phyloP scores from a whole-genome alignment of 1,140 invertebrate genomes.

The Phymastichus coffea region DNA sequence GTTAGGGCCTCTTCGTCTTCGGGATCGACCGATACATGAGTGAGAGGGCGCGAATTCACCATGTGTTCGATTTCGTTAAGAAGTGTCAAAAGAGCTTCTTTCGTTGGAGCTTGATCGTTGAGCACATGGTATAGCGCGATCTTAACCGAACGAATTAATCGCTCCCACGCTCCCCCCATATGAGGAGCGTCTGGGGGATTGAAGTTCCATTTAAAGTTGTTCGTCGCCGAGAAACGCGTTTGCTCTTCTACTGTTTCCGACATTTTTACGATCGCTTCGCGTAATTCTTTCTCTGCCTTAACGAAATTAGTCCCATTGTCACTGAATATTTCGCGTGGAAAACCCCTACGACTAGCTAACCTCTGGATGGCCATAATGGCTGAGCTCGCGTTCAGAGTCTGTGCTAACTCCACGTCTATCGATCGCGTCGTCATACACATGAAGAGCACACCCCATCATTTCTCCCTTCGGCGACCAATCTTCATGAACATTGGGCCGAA shows the following conservation, averaged over 20 bases:
- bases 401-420: constrained; percentile 23
- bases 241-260: background rate
- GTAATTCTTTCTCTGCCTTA: background rate
- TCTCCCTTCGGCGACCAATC: no score
- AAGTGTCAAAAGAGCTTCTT: constrained; percentile 11
- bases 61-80: no score
- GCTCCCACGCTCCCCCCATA: no score
- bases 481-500: no score
- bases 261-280: background rate
- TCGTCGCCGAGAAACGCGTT: background rate
- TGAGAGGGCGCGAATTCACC: no score
- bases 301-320: no score
- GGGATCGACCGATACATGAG: no score
- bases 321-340: constrained; percentile 13
- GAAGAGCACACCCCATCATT: no score
- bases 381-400: constrained; percentile 16
- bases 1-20: no score
- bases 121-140: background rate
- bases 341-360: constrained; percentile 17
- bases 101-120: background rate
- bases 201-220: no score
- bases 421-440: constrained; percentile 1
- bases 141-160: background rate
- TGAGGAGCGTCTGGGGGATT: no score
- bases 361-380: constrained; percentile 13